Evolutionary conservation across 1,140 invertebrate species (phyloP), one percentile per base, ranked within the genome.

Genomic region (Ostrea denselamellosa): DNA sequence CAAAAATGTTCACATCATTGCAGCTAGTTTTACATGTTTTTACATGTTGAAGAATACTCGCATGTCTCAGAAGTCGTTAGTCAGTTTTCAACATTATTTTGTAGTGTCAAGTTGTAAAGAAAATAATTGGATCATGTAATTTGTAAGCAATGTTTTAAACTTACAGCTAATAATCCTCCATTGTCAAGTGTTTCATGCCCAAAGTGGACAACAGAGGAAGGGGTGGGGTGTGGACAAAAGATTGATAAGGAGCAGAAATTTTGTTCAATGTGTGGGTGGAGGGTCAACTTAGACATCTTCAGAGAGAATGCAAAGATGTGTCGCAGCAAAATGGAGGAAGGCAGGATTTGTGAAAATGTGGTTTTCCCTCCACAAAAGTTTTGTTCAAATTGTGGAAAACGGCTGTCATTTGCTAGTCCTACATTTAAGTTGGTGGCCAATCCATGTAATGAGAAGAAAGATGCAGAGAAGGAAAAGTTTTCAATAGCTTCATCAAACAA

Each of bases 261-360:
- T 34, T 77, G 68, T 34, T 28, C 68, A 22, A 77, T 77, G 68
- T 77, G 68, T 77, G 68, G 68, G 28, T 77, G 68, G 68, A 77
- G 28, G 68, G 28, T 77, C 17, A 77, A 77, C 0, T 0, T 8
- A 28, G 25, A 77, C 14, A 77, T 77, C 25, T 77, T 77, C 28
- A 77, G 9, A 77, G 28, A 77, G 9, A 34, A 34, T 77, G 68
- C 68, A 2, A 77, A 34, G 28, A 77, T 77, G 68, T 77, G 68
- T 34, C 68, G 14, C 68, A 77, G 28, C 68, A 77, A 77, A 77
- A 34, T 77, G 9, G 22, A 34, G 22, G 68, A 77, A 25, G 25
- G 14, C 12, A 77, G 9, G 28, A 12, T 77, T 77, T 77, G 68
- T 77, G 68, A 77, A 25, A 77, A 77, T 25, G 12, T 77, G 34